Evolutionary conservation across 2,797 vertebrate species (phyloP).

Genomic region (Vireo griseus): DNA sequence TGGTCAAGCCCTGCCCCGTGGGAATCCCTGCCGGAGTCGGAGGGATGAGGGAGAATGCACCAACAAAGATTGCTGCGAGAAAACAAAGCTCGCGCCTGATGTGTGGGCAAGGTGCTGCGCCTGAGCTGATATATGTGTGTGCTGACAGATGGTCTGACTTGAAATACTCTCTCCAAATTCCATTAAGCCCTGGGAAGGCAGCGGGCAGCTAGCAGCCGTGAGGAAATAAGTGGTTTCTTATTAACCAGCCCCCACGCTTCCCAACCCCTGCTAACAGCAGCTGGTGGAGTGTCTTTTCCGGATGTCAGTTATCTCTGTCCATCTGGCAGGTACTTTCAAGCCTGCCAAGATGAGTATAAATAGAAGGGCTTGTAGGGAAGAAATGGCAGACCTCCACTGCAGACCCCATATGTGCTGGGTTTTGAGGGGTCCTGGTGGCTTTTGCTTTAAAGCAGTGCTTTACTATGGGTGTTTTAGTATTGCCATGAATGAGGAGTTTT

Average conservation of each 20-base stretch:
- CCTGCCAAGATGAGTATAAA: conserved; percentile 16
- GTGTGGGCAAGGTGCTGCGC: neutral
- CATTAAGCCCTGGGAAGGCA: conserved; percentile 22
- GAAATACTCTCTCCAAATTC: conserved; percentile 37
- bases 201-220: neutral
- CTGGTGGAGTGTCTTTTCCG: conserved; percentile 27
- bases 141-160: conserved; percentile 38
- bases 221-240: conserved; percentile 48
- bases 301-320: conserved; percentile 40
- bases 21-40: neutral
- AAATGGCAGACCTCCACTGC: neutral
- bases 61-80: neutral
- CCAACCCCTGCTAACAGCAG: conserved; percentile 24
- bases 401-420: neutral
- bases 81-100: neutral
- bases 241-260: conserved; percentile 19
- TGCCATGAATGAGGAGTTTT: neutral
- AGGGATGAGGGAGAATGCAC: neutral
- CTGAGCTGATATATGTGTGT: neutral
- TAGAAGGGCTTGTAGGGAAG: neutral
- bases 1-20: neutral
- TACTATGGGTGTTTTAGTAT: neutral
- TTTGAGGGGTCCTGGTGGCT: neutral
- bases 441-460: neutral
- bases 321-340: conserved; percentile 51